These are phyloP conservation scores for Linepithema humile DNA, from an alignment of 1,140 invertebrate genomes.

Conservation along the genomic window DNA sequence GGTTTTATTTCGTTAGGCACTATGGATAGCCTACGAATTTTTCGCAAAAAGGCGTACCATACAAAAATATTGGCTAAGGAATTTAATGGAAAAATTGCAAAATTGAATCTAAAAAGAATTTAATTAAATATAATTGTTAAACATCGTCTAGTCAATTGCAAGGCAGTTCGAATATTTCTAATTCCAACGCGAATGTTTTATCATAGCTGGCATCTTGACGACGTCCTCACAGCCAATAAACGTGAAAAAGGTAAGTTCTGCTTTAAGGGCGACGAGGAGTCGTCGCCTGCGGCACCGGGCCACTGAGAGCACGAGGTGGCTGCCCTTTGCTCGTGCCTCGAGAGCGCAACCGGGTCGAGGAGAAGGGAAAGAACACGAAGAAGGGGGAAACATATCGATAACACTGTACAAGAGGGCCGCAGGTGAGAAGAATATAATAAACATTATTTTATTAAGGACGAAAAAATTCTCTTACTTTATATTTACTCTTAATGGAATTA, in stretches of 20 bases:
- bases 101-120: background rate
- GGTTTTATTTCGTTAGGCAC: background rate
- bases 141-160: background rate
- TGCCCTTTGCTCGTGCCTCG: slow-evolving; percentile 5
- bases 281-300: background rate
- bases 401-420: background rate
- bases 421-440: background rate
- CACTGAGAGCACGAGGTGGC: background rate
- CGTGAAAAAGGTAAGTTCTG: slow-evolving; percentile 9
- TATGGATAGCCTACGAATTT: slow-evolving; percentile 2
- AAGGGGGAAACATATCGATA: background rate
- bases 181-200: slow-evolving; percentile 6
- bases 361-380: background rate
- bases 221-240: slow-evolving; percentile 3
- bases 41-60: background rate
- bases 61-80: background rate
- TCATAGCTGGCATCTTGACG: background rate
- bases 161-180: background rate
- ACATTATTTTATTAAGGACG: background rate
- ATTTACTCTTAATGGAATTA: background rate
- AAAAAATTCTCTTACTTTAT: background rate
- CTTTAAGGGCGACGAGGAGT: slow-evolving; percentile 24
- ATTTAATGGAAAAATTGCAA: background rate
- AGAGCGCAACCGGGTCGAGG: background rate
- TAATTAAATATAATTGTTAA: background rate